Evolutionary conservation across 1,140 invertebrate genomes (phyloP).

Genomic region (Caerostris darwini): DNA sequence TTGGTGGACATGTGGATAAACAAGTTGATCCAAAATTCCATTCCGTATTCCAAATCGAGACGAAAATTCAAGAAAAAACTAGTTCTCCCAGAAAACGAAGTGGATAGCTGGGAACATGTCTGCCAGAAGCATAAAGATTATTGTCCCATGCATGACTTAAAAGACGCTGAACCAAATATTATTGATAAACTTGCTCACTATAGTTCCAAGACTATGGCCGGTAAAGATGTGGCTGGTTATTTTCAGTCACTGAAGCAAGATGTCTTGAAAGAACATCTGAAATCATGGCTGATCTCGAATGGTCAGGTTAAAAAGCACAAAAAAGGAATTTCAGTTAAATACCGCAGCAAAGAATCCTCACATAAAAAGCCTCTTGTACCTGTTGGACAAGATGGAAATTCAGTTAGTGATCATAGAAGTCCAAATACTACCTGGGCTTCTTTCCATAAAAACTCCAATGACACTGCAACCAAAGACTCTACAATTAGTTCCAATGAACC

Average conservation of each 20-base stretch:
- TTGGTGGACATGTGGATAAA: slow-evolving; percentile 68
- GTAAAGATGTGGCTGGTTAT: slow-evolving; percentile 63
- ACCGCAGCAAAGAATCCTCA: slow-evolving; percentile 23
- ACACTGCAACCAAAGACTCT: neutral
- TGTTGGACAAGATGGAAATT: neutral
- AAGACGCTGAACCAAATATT: slow-evolving; percentile 60
- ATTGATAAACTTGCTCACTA: slow-evolving; percentile 75
- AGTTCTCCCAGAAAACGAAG: slow-evolving; percentile 41
- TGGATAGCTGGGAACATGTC: slow-evolving; percentile 59
- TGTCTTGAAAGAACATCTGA: slow-evolving; percentile 71
- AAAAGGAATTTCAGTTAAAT: slow-evolving; percentile 63
- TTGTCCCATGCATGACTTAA: slow-evolving; percentile 60
- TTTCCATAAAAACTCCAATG: neutral
- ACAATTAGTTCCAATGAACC: neutral
- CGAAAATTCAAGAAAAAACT: slow-evolving; percentile 65
- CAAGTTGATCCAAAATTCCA: slow-evolving; percentile 56
- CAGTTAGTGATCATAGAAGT: neutral
- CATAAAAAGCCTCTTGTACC: slow-evolving; percentile 61
- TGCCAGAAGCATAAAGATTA: slow-evolving; percentile 59
- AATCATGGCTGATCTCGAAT: slow-evolving; percentile 53
- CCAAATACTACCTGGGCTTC: neutral
- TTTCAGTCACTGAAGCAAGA: slow-evolving; percentile 73
- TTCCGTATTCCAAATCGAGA: slow-evolving; percentile 11
- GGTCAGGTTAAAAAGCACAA: slow-evolving; percentile 34
- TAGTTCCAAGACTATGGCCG: slow-evolving; percentile 68